Conservation (phyloP, 2,888 invertebrate genomes). For the Dynastes grantii region DNA sequence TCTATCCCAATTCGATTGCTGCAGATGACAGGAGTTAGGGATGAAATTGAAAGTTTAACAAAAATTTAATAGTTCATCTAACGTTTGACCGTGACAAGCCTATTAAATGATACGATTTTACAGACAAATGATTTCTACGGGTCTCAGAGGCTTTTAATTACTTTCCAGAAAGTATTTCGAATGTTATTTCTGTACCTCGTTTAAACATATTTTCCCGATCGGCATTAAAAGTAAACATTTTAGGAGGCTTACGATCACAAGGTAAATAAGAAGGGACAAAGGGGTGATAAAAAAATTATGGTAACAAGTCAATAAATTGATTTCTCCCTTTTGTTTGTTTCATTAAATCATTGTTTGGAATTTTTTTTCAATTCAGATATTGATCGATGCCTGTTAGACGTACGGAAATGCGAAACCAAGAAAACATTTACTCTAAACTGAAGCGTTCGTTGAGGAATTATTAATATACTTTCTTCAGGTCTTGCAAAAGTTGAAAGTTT, state of each 20-base stretch:
- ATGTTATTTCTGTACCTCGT: too few relatives aligned
- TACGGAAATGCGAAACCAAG: too few relatives aligned
- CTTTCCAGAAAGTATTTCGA: not conserved
- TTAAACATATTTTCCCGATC: not conserved
- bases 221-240: not conserved
- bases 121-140: conserved; percentile 22
- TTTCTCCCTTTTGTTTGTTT: not conserved
- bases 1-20: conserved; percentile 32
- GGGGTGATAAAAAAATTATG: conserved; percentile 30
- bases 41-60: conserved; percentile 46
- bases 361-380: too few relatives aligned
- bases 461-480: too few relatives aligned
- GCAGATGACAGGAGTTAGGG: conserved; percentile 44
- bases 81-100: conserved; percentile 34
- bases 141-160: conserved; percentile 38
- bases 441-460: too few relatives aligned
- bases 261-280: conserved; percentile 30
- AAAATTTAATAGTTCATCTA: conserved; percentile 46
- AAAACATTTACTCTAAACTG: too few relatives aligned
- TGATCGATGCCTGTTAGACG: too few relatives aligned
- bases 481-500: too few relatives aligned
- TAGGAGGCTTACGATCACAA: not conserved
- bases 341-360: not conserved
- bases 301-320: conserved; percentile 17
- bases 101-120: conserved; percentile 46